Evolutionary conservation across 2,888 invertebrate genomes (phyloP), one percentile per base, ranked within the genome.

Genomic region (Cerastis leucographa): DNA sequence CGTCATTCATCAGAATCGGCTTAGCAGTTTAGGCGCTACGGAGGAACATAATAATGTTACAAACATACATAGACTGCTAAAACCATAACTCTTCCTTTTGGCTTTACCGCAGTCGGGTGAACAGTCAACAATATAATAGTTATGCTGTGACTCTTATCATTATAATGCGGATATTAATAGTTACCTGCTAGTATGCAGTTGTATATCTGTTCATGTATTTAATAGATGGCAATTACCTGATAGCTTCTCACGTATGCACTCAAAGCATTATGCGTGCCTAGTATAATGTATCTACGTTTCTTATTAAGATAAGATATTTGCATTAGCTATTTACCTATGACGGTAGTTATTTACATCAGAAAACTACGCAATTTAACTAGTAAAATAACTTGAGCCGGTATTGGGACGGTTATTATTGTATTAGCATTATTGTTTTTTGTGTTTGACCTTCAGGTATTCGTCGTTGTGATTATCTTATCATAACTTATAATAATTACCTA

Each of bases 301-400:
- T 59, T 19, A 59, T 19, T 9, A n/a, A n/a, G 8, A 42, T 35
- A 42, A 42, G 5, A 8, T 42, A n/a, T 64, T 64, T 42, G 42
- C 42, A 11, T 64, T 64, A n/a, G 4, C 42, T n/a, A n/a, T n/a
- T 64, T 42, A 42, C 64, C 14, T 42, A 42, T n/a, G 64, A 25
- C n/a, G n/a, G 42, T 35, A 25, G 40, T 62, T 64, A 64, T 64
- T n/a, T 14, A 64, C 14, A 64, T 17, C 17, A 64, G 12, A 9
- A 25, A 4, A n/a, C 42, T 64, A 64, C 64, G 64, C 64, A 64
- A 17, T 64, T 64, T 42, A 11, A n/a, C 64, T n/a, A 42, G 62
- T 40, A 40, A 19, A 12, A 40, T 12, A 22, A 22, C 14, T 64
- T n/a, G n/a, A 42, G 8, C 40, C 17, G 42, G 8, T 14, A 59